Percentiles rank a stretch among this genome's conserved stretches.
Conservation (phyloP, 2,113 vertebrate genomes). For the Datnioides undecimradiatus region DNA sequence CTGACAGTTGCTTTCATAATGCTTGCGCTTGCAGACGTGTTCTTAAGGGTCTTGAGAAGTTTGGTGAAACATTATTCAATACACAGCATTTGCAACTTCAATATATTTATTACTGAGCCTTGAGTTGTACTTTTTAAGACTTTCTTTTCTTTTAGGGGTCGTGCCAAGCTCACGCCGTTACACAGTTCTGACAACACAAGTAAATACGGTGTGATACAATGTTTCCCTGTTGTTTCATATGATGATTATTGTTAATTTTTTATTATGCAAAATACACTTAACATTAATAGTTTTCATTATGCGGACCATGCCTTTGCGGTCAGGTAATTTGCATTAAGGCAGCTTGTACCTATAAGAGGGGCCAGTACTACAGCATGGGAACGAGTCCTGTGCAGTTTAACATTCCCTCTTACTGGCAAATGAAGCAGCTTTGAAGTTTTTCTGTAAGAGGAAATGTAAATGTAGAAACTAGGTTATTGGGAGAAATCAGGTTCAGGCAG, state of each 20-base stretch:
- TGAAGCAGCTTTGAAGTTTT: background rate
- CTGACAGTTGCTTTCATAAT: conserved; percentile 44
- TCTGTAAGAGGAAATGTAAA: background rate
- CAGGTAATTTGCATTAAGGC: too few species aligned
- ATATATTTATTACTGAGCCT: background rate
- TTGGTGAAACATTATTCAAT: conserved; percentile 16
- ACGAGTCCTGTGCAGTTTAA: background rate
- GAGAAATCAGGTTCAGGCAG: background rate
- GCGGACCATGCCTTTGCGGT: too few species aligned
- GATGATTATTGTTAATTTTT: too few species aligned
- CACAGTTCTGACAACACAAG: background rate
- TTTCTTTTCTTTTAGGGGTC: background rate
- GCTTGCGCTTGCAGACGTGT: conserved; percentile 3
- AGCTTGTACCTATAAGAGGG: too few species aligned
- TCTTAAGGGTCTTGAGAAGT: conserved; percentile 17
- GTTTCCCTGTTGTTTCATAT: too few species aligned
- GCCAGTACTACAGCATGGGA: too few species aligned
- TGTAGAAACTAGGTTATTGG: background rate
- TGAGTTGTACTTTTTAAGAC: background rate
- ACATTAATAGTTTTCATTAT: too few species aligned
- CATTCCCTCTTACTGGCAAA: background rate
- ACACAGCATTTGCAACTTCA: conserved; percentile 2
- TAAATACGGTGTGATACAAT: background rate
- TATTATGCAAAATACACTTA: too few species aligned
- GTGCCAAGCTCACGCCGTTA: background rate